These are phyloP conservation scores for Pammene fasciana DNA, from an alignment of 2,888 invertebrate genomes.

Conservation along the genomic window DNA sequence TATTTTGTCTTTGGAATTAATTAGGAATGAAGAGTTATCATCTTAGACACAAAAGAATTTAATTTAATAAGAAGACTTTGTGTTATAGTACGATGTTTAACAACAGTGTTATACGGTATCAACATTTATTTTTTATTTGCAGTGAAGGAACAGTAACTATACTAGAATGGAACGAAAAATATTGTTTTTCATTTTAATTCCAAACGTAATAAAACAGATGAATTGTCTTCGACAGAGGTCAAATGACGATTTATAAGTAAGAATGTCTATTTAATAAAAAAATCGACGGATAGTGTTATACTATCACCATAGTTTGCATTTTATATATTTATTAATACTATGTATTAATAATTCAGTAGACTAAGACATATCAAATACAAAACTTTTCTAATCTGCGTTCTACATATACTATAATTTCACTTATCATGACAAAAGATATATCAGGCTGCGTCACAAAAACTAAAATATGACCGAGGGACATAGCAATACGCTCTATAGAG, in stretches of 20 bases:
- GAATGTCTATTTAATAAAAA: no score
- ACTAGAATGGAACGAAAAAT: no score
- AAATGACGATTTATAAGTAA: no score
- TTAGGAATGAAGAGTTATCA: constrained; percentile 7
- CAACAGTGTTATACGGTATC: not conserved
- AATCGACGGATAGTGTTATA: no score
- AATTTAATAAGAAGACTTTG: not conserved
- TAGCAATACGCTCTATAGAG: constrained; percentile 53
- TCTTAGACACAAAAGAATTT: not conserved
- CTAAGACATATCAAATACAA: no score
- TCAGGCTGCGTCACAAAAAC: constrained; percentile 51
- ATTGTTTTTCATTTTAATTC: no score
- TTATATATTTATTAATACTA: no score
- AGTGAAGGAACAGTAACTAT: no score
- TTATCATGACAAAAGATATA: constrained; percentile 50
- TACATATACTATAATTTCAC: constrained; percentile 35
- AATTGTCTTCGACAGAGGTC: no score
- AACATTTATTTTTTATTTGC: not conserved
- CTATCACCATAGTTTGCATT: no score
- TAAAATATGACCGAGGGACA: constrained; percentile 54
- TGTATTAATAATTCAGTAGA: no score
- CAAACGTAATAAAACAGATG: no score
- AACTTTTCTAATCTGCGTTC: not conserved
- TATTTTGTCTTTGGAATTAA: constrained; percentile 1
- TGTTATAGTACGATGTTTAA: not conserved